Evolutionary conservation across 2,797 vertebrate genomes (phyloP), one percentile per base, ranked within the genome.

Genomic region (Oreochromis grahami): DNA sequence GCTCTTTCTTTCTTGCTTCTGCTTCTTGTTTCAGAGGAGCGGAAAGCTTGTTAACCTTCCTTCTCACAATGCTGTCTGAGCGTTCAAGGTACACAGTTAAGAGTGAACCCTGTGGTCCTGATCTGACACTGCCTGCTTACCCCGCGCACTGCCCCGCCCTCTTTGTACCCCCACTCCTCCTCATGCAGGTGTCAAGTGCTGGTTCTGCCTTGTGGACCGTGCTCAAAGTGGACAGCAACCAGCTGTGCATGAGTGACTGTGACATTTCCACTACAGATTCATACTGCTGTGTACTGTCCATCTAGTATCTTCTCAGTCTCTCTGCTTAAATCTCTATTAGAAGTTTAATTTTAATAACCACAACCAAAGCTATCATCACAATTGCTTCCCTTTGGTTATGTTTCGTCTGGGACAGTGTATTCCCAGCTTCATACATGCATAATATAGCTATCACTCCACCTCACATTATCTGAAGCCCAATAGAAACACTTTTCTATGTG

Each of bases 1-100:
- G 56, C 83, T 91, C 8, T 94, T 87, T 92, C 52, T 94, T 78
- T 93, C 76, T 81, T 78, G 83, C 85, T 86, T 85, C 81, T 92
- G 80, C 83, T 91, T 90, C 89, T 90, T 84, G 80, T 88, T 93
- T 84, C 95, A 97, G 96, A 93, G 96, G 96, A 94, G 95, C 95
- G 5, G 96, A 97, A 91, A 93, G 94, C 92, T 95, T 96, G 93
- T 95, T 96, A 95, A 93, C 93, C 79, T 95, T 96, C 80, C 93
- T 96, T 81, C 96, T 97, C 85, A 93, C 88, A 89, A 95, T 96
- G 92, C 94, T 96, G 85, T 94, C 92, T 84, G 96, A 96, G 90
- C 93, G 86, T 79, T 96, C 96, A 94, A 97, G 96, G 96, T 96
- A 96, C 86, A 92, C 48, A 85, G 85, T 93, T 52, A 88, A 63